phyloP scores from a whole-genome alignment of 2,888 invertebrate species.

The Cephus pygmeus region DNA sequence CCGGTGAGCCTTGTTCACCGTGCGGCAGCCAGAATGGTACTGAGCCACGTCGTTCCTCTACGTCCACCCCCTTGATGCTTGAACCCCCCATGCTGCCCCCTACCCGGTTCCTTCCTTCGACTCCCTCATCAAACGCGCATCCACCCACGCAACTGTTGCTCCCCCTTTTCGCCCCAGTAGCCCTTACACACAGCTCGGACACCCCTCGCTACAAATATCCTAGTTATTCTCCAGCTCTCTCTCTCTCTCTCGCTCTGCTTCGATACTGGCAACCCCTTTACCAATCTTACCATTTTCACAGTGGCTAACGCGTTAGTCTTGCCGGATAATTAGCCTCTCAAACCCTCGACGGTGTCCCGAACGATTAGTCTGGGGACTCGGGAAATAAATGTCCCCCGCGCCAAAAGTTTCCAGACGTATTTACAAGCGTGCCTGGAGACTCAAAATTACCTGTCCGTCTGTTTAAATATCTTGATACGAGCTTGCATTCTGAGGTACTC shows the following conservation, averaged over 20 bases:
- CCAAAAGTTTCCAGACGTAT: not conserved
- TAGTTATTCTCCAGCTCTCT: not conserved
- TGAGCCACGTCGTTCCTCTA: conserved; percentile 45
- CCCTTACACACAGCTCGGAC: not conserved
- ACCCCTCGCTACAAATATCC: not conserved
- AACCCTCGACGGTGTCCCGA: not conserved
- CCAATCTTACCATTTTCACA: conserved; percentile 20
- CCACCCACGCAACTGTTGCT: conserved; percentile 64
- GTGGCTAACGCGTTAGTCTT: conserved; percentile 11
- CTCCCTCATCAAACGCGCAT: conserved; percentile 58
- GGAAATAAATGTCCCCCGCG: not conserved
- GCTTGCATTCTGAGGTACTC: not conserved
- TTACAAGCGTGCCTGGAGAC: not conserved
- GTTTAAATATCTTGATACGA: not conserved
- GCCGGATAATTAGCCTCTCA: conserved; percentile 8
- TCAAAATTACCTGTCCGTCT: not conserved
- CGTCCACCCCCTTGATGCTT: conserved; percentile 34
- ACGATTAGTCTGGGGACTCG: not conserved
- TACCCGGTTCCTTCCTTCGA: conserved; percentile 27
- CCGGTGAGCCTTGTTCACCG: conserved; percentile 32
- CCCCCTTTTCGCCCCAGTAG: conserved; percentile 40
- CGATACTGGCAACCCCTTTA: not conserved
- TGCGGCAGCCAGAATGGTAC: conserved; percentile 49
- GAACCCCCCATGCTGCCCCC: conserved; percentile 29
- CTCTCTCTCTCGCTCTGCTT: not conserved